phyloP scores from a whole-genome alignment of 2,888 invertebrate genomes.

The Mycogona germanica region DNA sequence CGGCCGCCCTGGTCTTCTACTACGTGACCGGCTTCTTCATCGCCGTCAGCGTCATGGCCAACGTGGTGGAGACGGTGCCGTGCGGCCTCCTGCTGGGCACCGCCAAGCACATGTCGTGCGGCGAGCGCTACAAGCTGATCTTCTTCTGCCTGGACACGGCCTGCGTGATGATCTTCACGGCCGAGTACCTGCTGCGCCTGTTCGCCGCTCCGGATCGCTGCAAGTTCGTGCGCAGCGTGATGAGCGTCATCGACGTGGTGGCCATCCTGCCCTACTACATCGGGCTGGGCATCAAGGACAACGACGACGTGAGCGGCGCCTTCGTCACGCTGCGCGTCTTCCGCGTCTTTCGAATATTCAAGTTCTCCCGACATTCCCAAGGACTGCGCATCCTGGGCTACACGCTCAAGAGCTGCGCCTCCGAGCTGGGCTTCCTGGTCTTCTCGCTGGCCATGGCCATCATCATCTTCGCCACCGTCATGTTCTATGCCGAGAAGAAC shows the following conservation, averaged over 20 bases:
- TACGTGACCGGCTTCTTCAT: conserved; percentile 99
- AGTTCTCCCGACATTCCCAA: conserved; percentile 99
- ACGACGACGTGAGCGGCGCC: conserved; percentile 97
- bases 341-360: conserved; percentile 99
- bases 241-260: conserved; percentile 99
- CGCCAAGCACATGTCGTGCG: conserved; percentile 52
- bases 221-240: conserved; percentile 94
- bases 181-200: conserved; percentile 81
- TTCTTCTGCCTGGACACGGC: conserved; percentile 99
- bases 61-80: conserved; percentile 95
- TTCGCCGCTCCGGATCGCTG: conserved; percentile 98
- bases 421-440: conserved; percentile 96
- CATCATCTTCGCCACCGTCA: conserved; percentile 99
- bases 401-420: conserved; percentile 97
- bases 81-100: conserved; percentile 77
- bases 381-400: conserved; percentile 97
- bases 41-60: conserved; percentile 97
- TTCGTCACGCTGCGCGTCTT: conserved; percentile 98
- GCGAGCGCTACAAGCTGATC: conserved; percentile 93
- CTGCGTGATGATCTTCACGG: conserved; percentile 99
- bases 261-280: conserved; percentile 99
- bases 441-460: conserved; percentile 99
- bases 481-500: conserved; percentile 99
- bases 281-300: conserved; percentile 92
- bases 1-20: conserved; percentile 98